Evolutionary conservation across 2,113 vertebrate species (phyloP), one percentile per base, ranked within the genome.

Genomic region (Paramisgurnus dabryanus): DNA sequence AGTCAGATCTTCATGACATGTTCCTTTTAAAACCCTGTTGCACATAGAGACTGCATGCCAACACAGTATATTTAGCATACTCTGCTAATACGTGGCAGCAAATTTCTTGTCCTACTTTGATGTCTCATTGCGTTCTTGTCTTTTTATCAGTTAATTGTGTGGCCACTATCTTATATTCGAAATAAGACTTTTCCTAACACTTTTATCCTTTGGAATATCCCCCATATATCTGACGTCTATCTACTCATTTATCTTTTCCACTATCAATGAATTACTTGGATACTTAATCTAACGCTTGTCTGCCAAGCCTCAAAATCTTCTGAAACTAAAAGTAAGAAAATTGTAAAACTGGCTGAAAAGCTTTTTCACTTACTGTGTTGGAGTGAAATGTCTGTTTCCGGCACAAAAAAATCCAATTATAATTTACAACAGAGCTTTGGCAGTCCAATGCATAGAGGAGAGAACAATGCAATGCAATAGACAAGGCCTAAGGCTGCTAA

Each of bases 321-420:
- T 73, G 53, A 80, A 80, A 70, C 41, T 15, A 43, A 67, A 45
- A 18, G 18, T 50, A 57, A 61, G 45, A 66, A 69, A 49, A 49
- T 43, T 68, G 47, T 63, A 64, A n/a, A 84, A 73, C 3, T 27
- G 53, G 63, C 79, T 77, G 68, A 73, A 18, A 61, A 50, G 69
- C 57, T 79, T 47, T 68, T 65, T 53, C 63, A 40, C 49, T 58
- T 69, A 57, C 49, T 67, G 34, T 4, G 40, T 27, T 66, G 27
- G 12, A 63, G 27, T 45, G 72, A 49, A 82, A 65, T 43, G 45
- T 39, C 49, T 53, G 61, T 84, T 84, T 76, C 77, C 71, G 66
- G 43, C 68, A 80, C 75, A 66, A 76, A 76, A 77, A 86, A 84
- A 82, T 80, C 82, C 71, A 78, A 82, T 82, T 84, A 84, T 76